Percentiles rank a stretch among this genome's conserved stretches.
Evolutionary conservation across 35 echinoderm and acorn worm genomes (phyloP).

Genomic region (Holothuria glaberrima): DNA sequence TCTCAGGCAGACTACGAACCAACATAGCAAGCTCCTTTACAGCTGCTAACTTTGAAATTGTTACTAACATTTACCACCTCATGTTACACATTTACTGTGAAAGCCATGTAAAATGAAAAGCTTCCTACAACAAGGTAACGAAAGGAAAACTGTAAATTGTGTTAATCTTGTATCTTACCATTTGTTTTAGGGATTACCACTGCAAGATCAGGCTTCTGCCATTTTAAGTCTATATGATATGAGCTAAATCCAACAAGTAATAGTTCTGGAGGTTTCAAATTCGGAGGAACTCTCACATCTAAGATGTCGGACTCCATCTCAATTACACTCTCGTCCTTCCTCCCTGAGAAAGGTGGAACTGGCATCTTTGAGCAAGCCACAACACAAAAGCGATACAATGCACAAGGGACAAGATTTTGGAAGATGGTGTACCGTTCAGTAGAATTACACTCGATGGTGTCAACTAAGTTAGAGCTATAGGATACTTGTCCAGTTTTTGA

Average conservation of each 20-base stretch:
- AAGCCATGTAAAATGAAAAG: too few relatives aligned
- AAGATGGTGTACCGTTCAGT: not conserved
- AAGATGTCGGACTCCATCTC: not conserved
- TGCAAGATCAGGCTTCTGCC: slow-evolving; percentile 39
- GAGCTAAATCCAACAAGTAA: slow-evolving; percentile 1
- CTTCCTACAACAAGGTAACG: too few relatives aligned
- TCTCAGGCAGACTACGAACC: too few relatives aligned
- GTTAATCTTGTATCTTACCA: not conserved
- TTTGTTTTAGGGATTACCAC: not conserved
- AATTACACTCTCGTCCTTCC: not conserved
- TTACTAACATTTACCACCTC: too few relatives aligned
- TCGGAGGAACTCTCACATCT: slow-evolving; percentile 2
- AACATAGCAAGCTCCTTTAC: too few relatives aligned
- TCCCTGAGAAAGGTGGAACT: not conserved
- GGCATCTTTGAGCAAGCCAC: not conserved
- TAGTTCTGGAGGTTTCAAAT: slow-evolving; percentile 20
- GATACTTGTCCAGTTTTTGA: not conserved
- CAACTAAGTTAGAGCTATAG: not conserved
- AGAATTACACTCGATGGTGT: not conserved
- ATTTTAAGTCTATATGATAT: slow-evolving; percentile 37
- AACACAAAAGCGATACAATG: not conserved
- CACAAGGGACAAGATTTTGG: slow-evolving; percentile 20
- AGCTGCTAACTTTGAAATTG: too few relatives aligned
- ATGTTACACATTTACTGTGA: too few relatives aligned
- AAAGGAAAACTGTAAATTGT: too few relatives aligned